A percentile compares a stretch with the other conserved stretches of the same genome.
Conservation (phyloP, 2,888 invertebrate genomes). For the Dolomedes plantarius region DNA sequence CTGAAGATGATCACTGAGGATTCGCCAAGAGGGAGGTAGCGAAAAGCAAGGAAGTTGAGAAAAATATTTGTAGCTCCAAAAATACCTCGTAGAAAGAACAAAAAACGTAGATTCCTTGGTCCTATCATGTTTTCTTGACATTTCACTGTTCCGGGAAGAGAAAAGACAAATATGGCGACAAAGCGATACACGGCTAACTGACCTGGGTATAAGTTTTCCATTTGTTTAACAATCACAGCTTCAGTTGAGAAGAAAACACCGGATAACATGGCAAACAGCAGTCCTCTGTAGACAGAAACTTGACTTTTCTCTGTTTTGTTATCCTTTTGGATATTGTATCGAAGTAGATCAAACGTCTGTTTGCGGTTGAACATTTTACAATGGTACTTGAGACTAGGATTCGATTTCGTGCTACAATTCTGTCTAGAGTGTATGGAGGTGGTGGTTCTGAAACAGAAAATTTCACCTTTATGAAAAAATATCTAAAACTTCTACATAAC, state of each 20-base stretch:
- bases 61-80: slow-evolving; percentile 92
- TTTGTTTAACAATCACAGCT: slow-evolving; percentile 92
- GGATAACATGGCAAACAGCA: slow-evolving; percentile 79
- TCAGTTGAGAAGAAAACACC: slow-evolving; percentile 93
- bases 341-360: not conserved
- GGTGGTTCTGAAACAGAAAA: no score
- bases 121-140: slow-evolving; percentile 87
- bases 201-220: slow-evolving; percentile 88
- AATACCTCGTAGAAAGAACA: slow-evolving; percentile 87
- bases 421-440: no score
- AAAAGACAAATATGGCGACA: slow-evolving; percentile 90
- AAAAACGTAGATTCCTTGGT: slow-evolving; percentile 84
- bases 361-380: not conserved
- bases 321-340: not conserved
- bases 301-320: not conserved
- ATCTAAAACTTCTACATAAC: no score
- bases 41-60: slow-evolving; percentile 93
- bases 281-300: slow-evolving; percentile 71
- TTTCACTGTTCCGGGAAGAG: slow-evolving; percentile 89
- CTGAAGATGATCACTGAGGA: slow-evolving; percentile 94
- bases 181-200: slow-evolving; percentile 92
- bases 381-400: no score
- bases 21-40: slow-evolving; percentile 93
- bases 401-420: no score
- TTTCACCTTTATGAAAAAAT: no score